Evolutionary conservation across 2,797 vertebrate species (phyloP).

Genomic region (Arnoldichthys spilopterus): DNA sequence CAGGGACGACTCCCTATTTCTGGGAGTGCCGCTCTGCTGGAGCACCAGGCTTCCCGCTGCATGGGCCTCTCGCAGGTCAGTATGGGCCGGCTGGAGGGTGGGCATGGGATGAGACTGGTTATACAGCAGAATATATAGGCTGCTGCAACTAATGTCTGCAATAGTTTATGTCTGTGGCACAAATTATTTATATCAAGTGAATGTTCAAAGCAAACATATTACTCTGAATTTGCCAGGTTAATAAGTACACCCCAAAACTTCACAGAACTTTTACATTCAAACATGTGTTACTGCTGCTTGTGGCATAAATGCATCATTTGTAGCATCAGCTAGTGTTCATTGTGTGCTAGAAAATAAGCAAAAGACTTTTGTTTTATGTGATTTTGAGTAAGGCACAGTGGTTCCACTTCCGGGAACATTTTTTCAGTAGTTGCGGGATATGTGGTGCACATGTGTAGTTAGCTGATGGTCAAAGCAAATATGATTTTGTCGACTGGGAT

Average conservation of each 20-base stretch:
- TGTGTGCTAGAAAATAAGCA: no score
- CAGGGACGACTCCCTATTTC: slow-evolving; percentile 80
- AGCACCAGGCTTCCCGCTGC: slow-evolving; percentile 78
- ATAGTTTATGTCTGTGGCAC: slow-evolving; percentile 45
- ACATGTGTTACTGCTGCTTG: neutral
- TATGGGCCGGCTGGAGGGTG: slow-evolving; percentile 71
- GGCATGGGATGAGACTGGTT: slow-evolving; percentile 52
- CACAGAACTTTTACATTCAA: neutral
- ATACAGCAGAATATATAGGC: neutral
- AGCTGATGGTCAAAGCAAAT: no score
- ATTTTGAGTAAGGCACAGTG: no score
- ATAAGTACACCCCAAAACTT: neutral
- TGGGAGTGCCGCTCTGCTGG: slow-evolving; percentile 81
- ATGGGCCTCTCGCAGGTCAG: slow-evolving; percentile 82
- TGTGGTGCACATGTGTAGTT: no score
- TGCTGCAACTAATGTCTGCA: slow-evolving; percentile 33
- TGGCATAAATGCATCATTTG: neutral
- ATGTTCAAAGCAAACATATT: neutral
- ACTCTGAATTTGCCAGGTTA: neutral
- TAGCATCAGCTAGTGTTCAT: no score
- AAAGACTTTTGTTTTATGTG: no score
- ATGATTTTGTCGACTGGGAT: no score
- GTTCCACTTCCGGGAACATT: no score
- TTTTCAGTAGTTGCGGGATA: no score
- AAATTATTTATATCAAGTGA: no score